phyloP scores from a whole-genome alignment of 2,113 vertebrate genomes.

The Thomomys bottae region DNA sequence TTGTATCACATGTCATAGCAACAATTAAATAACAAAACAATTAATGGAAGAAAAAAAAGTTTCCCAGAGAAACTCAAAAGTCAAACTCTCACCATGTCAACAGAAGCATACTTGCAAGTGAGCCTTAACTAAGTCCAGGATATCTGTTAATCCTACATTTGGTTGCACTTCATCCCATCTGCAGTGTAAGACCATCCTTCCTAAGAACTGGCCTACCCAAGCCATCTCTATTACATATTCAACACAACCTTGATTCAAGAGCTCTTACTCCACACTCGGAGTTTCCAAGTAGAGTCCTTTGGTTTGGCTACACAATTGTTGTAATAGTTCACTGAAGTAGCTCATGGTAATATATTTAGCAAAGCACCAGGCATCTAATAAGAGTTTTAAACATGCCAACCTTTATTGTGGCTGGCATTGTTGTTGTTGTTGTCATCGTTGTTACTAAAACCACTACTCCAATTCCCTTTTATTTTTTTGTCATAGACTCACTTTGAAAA shows the following conservation, averaged over 20 bases:
- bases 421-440: background rate
- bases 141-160: background rate
- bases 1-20: conserved; percentile 17
- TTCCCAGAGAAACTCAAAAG: conserved; percentile 22
- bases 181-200: background rate
- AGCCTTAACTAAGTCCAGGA: background rate
- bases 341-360: background rate
- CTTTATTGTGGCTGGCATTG: background rate
- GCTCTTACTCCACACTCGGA: background rate
- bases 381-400: background rate
- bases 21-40: conserved; percentile 59
- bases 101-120: background rate
- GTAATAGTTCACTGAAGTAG: background rate
- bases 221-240: background rate
- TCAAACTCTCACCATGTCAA: conserved; percentile 37
- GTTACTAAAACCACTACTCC: background rate
- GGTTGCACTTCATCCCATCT: background rate
- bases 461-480: background rate
- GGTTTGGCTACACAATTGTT: background rate
- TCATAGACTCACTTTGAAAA: background rate
- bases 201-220: too few relatives aligned
- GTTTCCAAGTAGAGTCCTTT: background rate
- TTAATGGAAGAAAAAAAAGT: conserved; percentile 11
- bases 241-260: background rate
- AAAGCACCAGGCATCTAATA: background rate